Evolutionary conservation across 1,140 invertebrate genomes (phyloP), one percentile per base, ranked within the genome.

Genomic region (Agrypnia vestita): DNA sequence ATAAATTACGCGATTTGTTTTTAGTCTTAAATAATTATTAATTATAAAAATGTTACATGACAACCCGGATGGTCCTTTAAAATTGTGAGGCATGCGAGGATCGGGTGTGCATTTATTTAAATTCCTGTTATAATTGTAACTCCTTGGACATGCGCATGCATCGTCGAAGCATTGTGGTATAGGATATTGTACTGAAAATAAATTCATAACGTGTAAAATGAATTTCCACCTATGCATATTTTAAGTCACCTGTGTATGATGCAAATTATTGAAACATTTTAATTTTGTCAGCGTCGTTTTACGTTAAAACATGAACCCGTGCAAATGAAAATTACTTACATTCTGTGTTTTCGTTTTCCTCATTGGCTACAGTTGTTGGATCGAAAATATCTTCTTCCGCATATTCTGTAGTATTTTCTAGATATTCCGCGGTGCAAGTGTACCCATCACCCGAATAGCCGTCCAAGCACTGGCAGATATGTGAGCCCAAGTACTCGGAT

Each of bases 391-490:
- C 62, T 46, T 76, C 74, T 0, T 53, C 59, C 12, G 12, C 35
- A 47, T 82, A 79, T 44, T 75, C 53, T 13, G 76, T 73, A 1
- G 76, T 82, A n/a, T 69, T 17, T 72, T 79, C 62, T 85, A 86
- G 87, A 35, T 86, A 72, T 44, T 86, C 86, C 10, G 87, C 83
- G 43, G 84, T 84, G 84, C 93, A 94, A 43, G 86, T 87, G 83
- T 92, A 92, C 0, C 95, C 95, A 87, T 96, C 92, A 9, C 95
- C 95, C 78, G 87, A 81, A 83, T 91, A 96, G 43, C 93, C 95
- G 19, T 90, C 85, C 49, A 92, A 86, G 86, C 96, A 97, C 49
- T 91, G 86, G 85, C 96, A 97, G 7, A 86, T 87, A 84, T 93
- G 92, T 25, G 85, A 87, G 53, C 91, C 89, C 0, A 85, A 87